Evolutionary conservation across 2,113 vertebrate genomes (phyloP).

Genomic region (Meriones unguiculatus): DNA sequence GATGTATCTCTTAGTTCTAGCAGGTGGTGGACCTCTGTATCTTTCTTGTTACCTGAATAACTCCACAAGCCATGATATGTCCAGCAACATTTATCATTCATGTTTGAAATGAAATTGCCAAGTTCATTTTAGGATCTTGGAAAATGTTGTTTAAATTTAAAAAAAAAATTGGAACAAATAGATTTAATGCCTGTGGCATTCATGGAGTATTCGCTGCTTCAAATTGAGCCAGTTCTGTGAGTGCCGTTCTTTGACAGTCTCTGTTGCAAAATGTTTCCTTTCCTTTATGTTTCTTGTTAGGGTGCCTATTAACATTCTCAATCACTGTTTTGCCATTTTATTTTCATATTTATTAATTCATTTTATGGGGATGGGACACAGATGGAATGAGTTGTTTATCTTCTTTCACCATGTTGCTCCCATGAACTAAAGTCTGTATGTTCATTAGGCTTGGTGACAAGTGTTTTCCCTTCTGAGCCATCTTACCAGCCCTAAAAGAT

Average conservation of each 20-base stretch:
- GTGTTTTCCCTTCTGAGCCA: too few species aligned
- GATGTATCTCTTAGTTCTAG: background rate
- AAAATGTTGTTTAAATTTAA: background rate
- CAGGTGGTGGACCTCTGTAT: background rate
- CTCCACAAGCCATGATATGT: background rate
- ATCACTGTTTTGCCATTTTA: background rate
- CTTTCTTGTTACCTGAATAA: background rate
- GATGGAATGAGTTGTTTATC: background rate
- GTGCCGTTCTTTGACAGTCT: background rate
- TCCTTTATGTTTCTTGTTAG: slow-evolving; percentile 11
- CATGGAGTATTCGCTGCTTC: background rate
- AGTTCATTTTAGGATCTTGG: background rate
- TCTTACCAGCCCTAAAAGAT: background rate
- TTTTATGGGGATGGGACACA: background rate
- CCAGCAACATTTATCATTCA: background rate
- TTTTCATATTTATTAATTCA: background rate
- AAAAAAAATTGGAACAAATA: background rate
- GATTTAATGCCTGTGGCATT: background rate
- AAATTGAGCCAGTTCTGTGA: background rate
- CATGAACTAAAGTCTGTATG: background rate
- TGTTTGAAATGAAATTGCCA: background rate
- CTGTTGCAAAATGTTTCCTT: background rate
- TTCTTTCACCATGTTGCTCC: too few species aligned
- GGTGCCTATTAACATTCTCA: background rate
- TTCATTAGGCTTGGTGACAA: background rate